Evolutionary conservation across 2,113 vertebrate genomes (phyloP).

Genomic region (Oxyura jamaicensis): DNA sequence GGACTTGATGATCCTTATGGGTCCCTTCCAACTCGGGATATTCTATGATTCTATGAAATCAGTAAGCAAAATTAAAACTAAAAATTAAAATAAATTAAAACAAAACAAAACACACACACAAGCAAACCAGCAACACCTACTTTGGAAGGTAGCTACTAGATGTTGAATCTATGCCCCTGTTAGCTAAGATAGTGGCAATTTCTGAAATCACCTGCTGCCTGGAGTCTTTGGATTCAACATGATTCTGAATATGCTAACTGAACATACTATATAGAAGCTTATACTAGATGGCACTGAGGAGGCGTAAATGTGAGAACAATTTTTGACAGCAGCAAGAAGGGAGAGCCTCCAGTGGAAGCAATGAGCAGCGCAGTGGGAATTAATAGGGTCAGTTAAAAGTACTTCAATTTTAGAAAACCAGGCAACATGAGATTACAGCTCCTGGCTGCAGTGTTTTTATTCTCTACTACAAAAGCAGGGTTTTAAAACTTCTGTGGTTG

Average conservation of each 20-base stretch:
- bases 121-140: too few species aligned
- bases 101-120: background rate
- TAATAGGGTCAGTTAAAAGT: background rate
- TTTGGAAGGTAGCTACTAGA: background rate
- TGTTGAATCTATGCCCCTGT: background rate
- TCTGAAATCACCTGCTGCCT: background rate
- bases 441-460: background rate
- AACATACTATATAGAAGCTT: background rate
- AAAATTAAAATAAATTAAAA: background rate
- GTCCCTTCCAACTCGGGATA: too few species aligned
- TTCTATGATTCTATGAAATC: background rate
- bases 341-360: background rate
- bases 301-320: fast-evolving
- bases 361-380: background rate
- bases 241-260: background rate
- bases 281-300: background rate
- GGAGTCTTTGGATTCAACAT: background rate
- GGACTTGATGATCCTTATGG: too few species aligned
- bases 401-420: background rate
- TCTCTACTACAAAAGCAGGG: background rate
- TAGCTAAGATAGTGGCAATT: background rate
- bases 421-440: background rate
- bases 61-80: background rate
- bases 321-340: background rate
- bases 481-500: background rate